phyloP scores from a whole-genome alignment of 2,797 vertebrate genomes.

The Epinephelus malabaricus region DNA sequence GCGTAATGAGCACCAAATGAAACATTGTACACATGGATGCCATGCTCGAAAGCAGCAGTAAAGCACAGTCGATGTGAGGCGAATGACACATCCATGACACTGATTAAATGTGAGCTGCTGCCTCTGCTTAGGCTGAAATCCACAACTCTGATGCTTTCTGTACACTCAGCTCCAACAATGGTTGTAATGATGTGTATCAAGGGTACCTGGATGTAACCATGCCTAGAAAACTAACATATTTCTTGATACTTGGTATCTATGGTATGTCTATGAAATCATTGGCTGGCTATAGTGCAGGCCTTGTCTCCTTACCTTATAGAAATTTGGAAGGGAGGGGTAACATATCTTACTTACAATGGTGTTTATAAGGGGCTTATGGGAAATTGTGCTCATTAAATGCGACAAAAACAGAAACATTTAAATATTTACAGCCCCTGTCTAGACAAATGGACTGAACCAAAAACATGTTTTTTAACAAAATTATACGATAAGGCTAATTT shows the following conservation, averaged over 20 bases:
- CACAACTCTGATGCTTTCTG: slow-evolving; percentile 13
- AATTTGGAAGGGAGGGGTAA: too few relatives aligned
- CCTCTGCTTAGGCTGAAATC: slow-evolving; percentile 22
- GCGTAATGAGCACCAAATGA: slow-evolving; percentile 67
- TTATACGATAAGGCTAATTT: not conserved
- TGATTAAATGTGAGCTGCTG: slow-evolving; percentile 55
- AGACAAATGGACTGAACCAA: not conserved
- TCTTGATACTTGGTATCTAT: not conserved
- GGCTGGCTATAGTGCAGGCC: not conserved
- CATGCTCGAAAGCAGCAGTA: slow-evolving; percentile 42
- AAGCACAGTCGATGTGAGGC: slow-evolving; percentile 38
- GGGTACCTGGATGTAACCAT: not conserved
- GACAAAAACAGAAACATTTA: slow-evolving; percentile 4
- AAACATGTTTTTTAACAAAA: not conserved
- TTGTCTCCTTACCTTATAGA: not conserved
- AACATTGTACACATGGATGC: slow-evolving; percentile 51
- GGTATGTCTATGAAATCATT: not conserved
- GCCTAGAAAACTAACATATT: not conserved
- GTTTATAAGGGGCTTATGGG: not conserved
- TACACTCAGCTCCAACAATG: not conserved
- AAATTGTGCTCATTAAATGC: slow-evolving; percentile 1
- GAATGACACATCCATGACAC: slow-evolving; percentile 41
- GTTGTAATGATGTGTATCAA: not conserved
- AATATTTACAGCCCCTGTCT: slow-evolving; percentile 1
- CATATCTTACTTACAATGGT: slow-evolving; percentile 2